Conservation (phyloP, 2,888 invertebrate genomes). For the Stratiomys singularior region DNA sequence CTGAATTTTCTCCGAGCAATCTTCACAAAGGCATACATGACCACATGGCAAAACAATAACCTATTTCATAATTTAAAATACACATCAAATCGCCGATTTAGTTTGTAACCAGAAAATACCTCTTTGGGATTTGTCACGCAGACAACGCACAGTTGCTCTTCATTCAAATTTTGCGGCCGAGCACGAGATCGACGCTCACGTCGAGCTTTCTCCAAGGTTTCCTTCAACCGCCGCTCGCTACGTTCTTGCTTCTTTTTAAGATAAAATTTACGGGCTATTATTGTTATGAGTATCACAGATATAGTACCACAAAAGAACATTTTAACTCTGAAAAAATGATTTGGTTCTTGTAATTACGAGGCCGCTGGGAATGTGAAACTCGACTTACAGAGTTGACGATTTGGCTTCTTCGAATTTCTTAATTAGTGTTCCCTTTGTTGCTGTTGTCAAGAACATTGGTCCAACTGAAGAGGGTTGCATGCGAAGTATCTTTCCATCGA, state of each 20-base stretch:
- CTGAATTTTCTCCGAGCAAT: constrained; percentile 79
- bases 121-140: constrained; percentile 87
- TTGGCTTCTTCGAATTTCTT: constrained; percentile 78
- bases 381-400: constrained; percentile 73
- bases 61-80: constrained; percentile 61
- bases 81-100: neutral
- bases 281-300: constrained; percentile 67
- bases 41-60: constrained; percentile 89
- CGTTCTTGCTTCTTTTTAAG: constrained; percentile 68
- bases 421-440: constrained; percentile 79
- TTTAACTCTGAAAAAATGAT: constrained; percentile 65
- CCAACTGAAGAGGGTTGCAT: constrained; percentile 80
- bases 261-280: constrained; percentile 69
- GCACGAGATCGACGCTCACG: constrained; percentile 74
- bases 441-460: constrained; percentile 82
- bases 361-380: neutral
- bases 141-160: constrained; percentile 82
- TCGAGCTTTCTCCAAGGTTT: constrained; percentile 74
- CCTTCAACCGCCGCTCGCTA: constrained; percentile 70
- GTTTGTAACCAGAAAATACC: constrained; percentile 63
- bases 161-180: constrained; percentile 70
- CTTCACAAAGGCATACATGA: constrained; percentile 89
- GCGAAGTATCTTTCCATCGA: constrained; percentile 73
- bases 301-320: constrained; percentile 70
- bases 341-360: neutral